Evolutionary conservation across 2,113 vertebrate genomes (phyloP).

Genomic region (Dinomys branickii): DNA sequence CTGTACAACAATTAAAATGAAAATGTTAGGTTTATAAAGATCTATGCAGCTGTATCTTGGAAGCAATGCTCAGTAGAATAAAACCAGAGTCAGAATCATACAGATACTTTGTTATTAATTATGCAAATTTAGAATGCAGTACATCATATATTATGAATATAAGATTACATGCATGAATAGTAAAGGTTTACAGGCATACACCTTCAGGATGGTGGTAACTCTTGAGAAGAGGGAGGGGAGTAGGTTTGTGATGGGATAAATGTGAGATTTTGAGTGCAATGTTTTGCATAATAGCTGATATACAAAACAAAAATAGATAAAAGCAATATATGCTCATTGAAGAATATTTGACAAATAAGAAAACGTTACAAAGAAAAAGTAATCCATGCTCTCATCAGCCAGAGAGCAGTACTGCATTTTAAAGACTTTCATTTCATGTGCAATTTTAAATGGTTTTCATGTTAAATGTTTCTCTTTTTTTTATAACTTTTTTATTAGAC

Average conservation of each 20-base stretch:
- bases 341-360: slow-evolving; percentile 28
- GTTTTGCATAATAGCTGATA: not conserved
- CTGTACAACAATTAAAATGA: slow-evolving; percentile 5
- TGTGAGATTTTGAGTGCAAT: not conserved
- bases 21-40: not conserved
- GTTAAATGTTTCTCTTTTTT: not conserved
- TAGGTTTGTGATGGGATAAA: not conserved
- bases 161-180: not conserved
- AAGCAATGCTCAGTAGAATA: not conserved
- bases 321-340: not conserved
- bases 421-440: not conserved
- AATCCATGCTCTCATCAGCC: not conserved
- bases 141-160: not conserved
- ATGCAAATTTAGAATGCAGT: not conserved
- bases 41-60: not conserved
- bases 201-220: not conserved
- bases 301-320: not conserved
- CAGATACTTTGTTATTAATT: not conserved
- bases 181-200: not conserved
- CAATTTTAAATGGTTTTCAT: not conserved
- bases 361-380: not conserved
- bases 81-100: not conserved
- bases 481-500: not conserved
- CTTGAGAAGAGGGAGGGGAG: not conserved
- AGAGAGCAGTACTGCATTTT: not conserved